Evolutionary conservation across 1,140 invertebrate genomes (phyloP).

Genomic region (Leptoteleia sp.): DNA sequence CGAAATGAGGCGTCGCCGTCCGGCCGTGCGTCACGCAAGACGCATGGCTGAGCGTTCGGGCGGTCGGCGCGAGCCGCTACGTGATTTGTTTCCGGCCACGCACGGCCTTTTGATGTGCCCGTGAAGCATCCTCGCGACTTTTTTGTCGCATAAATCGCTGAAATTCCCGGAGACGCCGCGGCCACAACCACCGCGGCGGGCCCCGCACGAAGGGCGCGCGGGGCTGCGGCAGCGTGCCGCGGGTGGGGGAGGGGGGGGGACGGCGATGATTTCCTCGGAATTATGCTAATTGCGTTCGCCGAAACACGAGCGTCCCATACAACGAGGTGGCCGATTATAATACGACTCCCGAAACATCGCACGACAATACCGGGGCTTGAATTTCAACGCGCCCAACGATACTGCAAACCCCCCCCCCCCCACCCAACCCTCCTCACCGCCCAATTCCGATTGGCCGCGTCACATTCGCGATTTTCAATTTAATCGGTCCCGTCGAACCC

Average conservation of each 20-base stretch:
- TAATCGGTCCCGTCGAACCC: too few species aligned
- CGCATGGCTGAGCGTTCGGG: constrained; percentile 24
- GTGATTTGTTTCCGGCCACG: constrained; percentile 60
- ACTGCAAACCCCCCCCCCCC: too few species aligned
- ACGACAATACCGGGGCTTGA: constrained; percentile 38
- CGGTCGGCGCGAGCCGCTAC: constrained; percentile 50
- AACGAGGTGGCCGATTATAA: constrained; percentile 60
- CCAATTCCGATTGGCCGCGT: too few species aligned
- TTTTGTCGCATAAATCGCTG: constrained; percentile 58
- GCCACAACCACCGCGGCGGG: too few species aligned
- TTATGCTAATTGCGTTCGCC: constrained; percentile 75
- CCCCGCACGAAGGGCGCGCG: too few species aligned
- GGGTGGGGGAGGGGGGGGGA: too few species aligned
- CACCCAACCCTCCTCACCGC: too few species aligned
- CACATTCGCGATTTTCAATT: too few species aligned
- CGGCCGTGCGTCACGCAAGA: constrained; percentile 29
- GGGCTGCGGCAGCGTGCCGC: constrained; percentile 37
- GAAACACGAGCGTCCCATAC: constrained; percentile 69
- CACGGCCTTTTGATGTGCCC: constrained; percentile 54
- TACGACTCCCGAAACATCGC: constrained; percentile 60
- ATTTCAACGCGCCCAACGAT: constrained; percentile 42
- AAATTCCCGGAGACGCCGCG: constrained; percentile 49
- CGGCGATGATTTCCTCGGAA: constrained; percentile 76
- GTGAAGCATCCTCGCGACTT: constrained; percentile 49
- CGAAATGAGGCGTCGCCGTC: constrained; percentile 28